phyloP scores from a whole-genome alignment of 2,113 vertebrate species.

The Paramormyrops kingsleyae region DNA sequence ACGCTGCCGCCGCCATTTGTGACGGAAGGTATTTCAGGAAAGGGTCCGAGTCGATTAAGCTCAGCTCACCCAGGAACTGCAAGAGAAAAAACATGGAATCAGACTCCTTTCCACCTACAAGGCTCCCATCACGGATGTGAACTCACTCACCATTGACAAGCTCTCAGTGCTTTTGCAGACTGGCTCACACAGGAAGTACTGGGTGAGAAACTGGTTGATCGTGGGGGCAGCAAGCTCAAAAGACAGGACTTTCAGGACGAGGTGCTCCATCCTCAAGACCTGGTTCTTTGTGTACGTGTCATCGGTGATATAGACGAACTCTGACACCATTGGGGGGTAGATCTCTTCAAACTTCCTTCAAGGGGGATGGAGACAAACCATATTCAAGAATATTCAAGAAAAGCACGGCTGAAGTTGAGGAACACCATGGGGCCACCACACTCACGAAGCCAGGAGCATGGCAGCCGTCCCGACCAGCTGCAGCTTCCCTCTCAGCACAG shows the following conservation, averaged over 20 bases:
- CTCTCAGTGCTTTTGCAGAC: constrained; percentile 73
- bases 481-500: constrained; percentile 90
- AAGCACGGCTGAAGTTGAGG: background rate
- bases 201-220: constrained; percentile 89
- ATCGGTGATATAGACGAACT: constrained; percentile 98
- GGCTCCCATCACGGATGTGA: too few relatives aligned
- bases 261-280: constrained; percentile 94
- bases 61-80: constrained; percentile 89
- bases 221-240: constrained; percentile 95
- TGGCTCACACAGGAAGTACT: constrained; percentile 75
- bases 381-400: background rate
- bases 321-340: constrained; percentile 94
- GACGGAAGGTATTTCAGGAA: constrained; percentile 92
- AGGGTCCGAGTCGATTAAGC: constrained; percentile 85
- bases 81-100: constrained; percentile 2
- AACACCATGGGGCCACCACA: background rate
- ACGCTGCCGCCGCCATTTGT: constrained; percentile 80
- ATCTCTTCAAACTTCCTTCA: constrained; percentile 96
- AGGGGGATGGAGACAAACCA: background rate
- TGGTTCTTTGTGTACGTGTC: constrained; percentile 98
- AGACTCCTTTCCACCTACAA: background rate
- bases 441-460: constrained; percentile 95
- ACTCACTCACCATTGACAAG: constrained; percentile 76
- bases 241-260: constrained; percentile 91
- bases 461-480: constrained; percentile 96